Base-by-base conservation (phyloP, 2,113 vertebrate species). In the Leptosomus discolor region DNA sequence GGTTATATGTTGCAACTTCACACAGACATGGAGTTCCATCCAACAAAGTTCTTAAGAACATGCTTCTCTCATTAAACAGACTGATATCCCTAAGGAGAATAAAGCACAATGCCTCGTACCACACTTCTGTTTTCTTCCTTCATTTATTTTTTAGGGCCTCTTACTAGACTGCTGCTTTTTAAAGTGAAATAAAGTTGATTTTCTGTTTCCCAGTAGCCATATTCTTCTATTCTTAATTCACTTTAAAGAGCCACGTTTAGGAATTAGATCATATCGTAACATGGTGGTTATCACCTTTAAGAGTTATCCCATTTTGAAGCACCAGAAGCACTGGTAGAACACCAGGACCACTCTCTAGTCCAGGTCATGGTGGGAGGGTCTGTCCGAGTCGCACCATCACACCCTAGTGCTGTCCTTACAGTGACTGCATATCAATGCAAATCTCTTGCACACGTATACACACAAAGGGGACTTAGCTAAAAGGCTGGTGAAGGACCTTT, bases 301-400 rank as follows among this genome's bases (percentile, higher is more conserved):
- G 58, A 82, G 37, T 24, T 18, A 36, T 6, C 20, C 17, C 18
- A 26, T 79, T 88, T 29, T 15, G 26, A 88, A 90, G 46, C 51
- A 74, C 8, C 23, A 46, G 37, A 81, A 74, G 29, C 50, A 85
- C 26, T 63, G 19, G 19, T 54, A 73, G 58, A 46, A 34, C 30
- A 41, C 30, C 41, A 68, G 54, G 36, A 67, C 64, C 64, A 29
- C 22, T 26, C 36, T 39, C 20, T 19, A 67, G 46, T 29, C 41
- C 41, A 0, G 0, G 22, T 39, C 26, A 15, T 4, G 39, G 70
- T 60, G 53, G 43, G 29, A 90, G 5, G 26, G 43, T 61, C 4
- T 4, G 57, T 8, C 43, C 46, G 68, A 58, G 60, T 39, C 22
- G 1, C 12, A 3, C 27, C 12, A 5, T 69, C 45, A 34, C 45